Percentiles rank a stretch among this genome's conserved stretches.
These are phyloP conservation scores for Cephus rjabovi DNA, from an alignment of 2,888 invertebrate species.

Conservation along the genomic window DNA sequence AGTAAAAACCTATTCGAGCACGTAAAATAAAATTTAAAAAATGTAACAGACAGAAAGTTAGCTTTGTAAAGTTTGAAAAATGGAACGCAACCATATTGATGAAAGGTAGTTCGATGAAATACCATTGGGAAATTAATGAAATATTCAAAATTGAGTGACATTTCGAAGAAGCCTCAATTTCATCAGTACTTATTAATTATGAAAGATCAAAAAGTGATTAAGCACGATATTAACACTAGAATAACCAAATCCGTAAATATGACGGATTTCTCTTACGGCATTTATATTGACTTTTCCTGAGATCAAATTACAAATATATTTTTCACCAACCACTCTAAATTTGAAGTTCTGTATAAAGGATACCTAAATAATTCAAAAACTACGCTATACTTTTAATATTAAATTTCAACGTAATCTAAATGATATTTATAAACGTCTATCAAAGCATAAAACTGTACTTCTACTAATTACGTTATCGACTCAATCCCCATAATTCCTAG, in stretches of 20 bases:
- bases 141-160: neutral
- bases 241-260: too few relatives aligned
- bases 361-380: too few relatives aligned
- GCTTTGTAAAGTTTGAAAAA: neutral
- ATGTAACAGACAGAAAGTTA: neutral
- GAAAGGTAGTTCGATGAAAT: neutral
- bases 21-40: too few relatives aligned
- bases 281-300: too few relatives aligned
- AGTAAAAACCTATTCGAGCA: neutral
- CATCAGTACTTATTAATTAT: neutral
- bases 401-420: neutral
- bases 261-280: too few relatives aligned
- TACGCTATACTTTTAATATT: too few relatives aligned
- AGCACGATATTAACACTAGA: neutral
- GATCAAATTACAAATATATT: too few relatives aligned
- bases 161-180: neutral
- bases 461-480: neutral
- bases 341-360: too few relatives aligned
- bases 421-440: neutral
- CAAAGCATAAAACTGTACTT: neutral
- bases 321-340: too few relatives aligned
- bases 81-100: neutral
- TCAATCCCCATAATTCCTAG: neutral
- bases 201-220: neutral
- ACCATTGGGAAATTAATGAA: neutral